Conservation (phyloP, 2,113 vertebrate species). For the Thermophis baileyi region DNA sequence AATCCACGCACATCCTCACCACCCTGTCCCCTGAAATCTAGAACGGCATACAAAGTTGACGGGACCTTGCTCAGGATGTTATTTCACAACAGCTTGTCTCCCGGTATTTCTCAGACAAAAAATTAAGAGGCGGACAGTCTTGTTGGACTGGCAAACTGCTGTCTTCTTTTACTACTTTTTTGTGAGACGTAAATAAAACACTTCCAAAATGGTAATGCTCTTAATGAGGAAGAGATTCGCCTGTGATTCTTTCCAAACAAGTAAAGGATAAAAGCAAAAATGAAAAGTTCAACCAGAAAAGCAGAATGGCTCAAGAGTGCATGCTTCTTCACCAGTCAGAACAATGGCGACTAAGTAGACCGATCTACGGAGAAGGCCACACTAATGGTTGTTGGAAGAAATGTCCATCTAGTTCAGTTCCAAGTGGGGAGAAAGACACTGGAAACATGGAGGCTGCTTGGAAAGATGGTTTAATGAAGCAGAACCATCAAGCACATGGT, state of each 20-base stretch:
- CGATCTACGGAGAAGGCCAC: background rate
- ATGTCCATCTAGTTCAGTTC: no score
- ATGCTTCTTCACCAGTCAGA: background rate
- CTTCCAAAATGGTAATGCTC: background rate
- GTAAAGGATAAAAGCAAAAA: background rate
- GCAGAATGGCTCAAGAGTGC: background rate
- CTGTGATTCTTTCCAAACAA: background rate
- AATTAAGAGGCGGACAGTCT: background rate
- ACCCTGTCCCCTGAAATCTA: conserved; percentile 11
- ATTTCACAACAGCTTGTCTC: conserved; percentile 52
- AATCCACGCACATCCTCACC: background rate
- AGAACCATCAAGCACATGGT: no score
- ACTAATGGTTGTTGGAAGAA: no score
- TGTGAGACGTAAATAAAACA: background rate
- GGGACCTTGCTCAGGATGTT: conserved; percentile 50
- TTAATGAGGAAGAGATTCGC: background rate
- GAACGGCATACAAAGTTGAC: conserved; percentile 52
- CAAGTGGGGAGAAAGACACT: no score
- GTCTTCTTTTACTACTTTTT: background rate
- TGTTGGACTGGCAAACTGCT: background rate
- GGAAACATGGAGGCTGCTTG: no score
- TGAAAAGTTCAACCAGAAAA: background rate
- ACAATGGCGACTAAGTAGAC: background rate
- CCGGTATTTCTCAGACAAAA: background rate
- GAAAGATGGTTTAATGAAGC: no score